Percentiles rank a stretch among this genome's conserved stretches.
phyloP scores from a whole-genome alignment of 2,113 vertebrate genomes.

The Cryptoleucopteryx plumbea region DNA sequence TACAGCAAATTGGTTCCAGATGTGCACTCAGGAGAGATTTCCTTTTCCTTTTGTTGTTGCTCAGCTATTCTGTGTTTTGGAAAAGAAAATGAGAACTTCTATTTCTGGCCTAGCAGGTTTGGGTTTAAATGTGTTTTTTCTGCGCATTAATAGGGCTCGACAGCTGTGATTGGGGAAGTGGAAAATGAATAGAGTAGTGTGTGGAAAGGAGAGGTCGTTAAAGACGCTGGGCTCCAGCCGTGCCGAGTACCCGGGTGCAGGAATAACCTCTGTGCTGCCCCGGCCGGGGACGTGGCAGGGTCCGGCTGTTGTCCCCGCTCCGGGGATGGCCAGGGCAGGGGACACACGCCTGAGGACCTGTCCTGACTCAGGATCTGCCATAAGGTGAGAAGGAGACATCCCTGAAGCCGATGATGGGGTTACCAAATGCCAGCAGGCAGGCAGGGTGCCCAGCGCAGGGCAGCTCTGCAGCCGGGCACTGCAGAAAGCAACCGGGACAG shows the following conservation, averaged over 20 bases:
- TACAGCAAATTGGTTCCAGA: conserved; percentile 67
- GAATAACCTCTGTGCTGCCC: neutral
- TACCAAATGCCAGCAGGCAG: too few relatives aligned
- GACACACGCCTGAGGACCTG: accelerated
- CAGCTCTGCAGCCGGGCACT: neutral
- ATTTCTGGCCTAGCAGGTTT: conserved; percentile 56
- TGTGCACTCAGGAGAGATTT: conserved; percentile 56
- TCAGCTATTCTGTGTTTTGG: conserved; percentile 59
- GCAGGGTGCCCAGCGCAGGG: neutral
- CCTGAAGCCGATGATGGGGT: neutral
- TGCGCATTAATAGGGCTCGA: neutral
- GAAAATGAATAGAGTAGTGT: conserved; percentile 21
- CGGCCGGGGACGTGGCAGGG: neutral
- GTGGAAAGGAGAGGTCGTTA: neutral
- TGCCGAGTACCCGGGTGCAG: neutral
- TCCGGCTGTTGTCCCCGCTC: neutral
- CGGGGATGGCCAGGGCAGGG: neutral
- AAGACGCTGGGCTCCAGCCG: neutral
- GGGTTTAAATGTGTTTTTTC: conserved; percentile 36
- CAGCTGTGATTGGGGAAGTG: conserved; percentile 25
- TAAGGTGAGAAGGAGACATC: neutral
- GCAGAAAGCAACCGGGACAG: neutral
- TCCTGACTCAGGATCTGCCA: neutral
- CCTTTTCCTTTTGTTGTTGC: conserved; percentile 48
- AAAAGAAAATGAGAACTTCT: conserved; percentile 67